Evolutionary conservation across 2,888 invertebrate species (phyloP).

Genomic region (Cheilosia vernalis): DNA sequence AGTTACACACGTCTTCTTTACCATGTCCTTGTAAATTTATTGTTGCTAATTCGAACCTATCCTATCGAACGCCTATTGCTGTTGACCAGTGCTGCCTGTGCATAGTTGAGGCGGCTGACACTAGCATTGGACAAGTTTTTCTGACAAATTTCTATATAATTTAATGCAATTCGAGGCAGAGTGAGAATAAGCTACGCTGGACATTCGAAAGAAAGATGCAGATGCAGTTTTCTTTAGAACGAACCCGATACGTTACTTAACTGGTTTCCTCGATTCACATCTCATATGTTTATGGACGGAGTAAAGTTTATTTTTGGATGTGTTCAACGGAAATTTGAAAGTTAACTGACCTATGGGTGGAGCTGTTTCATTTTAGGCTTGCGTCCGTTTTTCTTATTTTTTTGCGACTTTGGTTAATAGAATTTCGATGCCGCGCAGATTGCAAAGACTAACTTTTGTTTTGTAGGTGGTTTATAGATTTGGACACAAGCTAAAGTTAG

Average conservation of each 20-base stretch:
- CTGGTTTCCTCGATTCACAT: constrained; percentile 1
- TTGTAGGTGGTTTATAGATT: too few relatives aligned
- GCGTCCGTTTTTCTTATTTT: background rate
- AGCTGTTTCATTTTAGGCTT: background rate
- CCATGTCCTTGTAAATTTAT: background rate
- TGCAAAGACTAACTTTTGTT: too few relatives aligned
- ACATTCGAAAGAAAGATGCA: background rate
- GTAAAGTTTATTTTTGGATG: constrained; percentile 14
- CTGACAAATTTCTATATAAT: background rate
- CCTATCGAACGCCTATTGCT: background rate
- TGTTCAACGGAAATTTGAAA: constrained; percentile 28
- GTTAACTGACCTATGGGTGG: constrained; percentile 49
- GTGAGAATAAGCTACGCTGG: background rate
- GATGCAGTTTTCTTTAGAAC: constrained; percentile 33
- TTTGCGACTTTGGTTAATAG: too few relatives aligned
- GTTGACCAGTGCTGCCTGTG: constrained; percentile 9
- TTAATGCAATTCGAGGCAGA: background rate
- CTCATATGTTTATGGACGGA: background rate
- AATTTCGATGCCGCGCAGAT: too few relatives aligned
- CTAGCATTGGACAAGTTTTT: constrained; percentile 17
- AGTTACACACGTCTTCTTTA: constrained; percentile 61
- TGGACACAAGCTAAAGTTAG: too few relatives aligned
- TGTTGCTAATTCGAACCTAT: background rate
- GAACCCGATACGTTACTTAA: constrained; percentile 20
- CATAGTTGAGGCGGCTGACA: constrained; percentile 28